Evolutionary conservation across 2,113 vertebrate species (phyloP).

Genomic region (Narcine bancroftii): DNA sequence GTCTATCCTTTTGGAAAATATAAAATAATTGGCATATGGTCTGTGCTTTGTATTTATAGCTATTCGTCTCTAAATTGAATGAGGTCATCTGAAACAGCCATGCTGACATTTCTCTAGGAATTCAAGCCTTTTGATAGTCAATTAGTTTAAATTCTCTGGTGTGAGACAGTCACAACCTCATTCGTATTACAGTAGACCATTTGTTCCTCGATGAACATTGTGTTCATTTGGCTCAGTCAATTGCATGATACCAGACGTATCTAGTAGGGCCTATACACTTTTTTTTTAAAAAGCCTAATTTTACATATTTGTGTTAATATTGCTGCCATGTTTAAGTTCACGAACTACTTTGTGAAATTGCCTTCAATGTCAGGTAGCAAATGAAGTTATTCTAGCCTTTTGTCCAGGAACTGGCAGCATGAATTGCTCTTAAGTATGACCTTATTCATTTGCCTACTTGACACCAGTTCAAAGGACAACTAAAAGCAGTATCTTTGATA

Average conservation of each 20-base stretch:
- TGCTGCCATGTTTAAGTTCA: background rate
- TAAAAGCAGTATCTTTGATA: background rate
- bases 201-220: conserved; percentile 33
- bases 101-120: conserved; percentile 4
- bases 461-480: background rate
- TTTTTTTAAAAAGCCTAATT: background rate
- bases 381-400: background rate
- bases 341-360: background rate
- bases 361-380: background rate
- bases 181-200: conserved; percentile 23
- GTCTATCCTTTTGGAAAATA: conserved; percentile 11
- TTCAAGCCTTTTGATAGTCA: conserved; percentile 29
- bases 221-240: conserved; percentile 2
- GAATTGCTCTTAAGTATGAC: background rate
- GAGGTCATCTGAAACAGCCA: conserved; percentile 5
- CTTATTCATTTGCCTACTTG: conserved; percentile 15
- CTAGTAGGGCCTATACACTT: conserved; percentile 4
- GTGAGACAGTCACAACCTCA: conserved; percentile 27
- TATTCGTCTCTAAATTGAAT: conserved; percentile 33
- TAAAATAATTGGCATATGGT: conserved; percentile 22
- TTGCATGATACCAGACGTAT: conserved; percentile 2
- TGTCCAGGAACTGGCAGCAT: conserved; percentile 11
- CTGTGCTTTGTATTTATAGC: background rate
- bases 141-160: conserved; percentile 7
- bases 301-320: background rate